These are phyloP conservation scores for Cephus spinipes DNA, from an alignment of 2,888 invertebrate genomes.

Conservation along the genomic window DNA sequence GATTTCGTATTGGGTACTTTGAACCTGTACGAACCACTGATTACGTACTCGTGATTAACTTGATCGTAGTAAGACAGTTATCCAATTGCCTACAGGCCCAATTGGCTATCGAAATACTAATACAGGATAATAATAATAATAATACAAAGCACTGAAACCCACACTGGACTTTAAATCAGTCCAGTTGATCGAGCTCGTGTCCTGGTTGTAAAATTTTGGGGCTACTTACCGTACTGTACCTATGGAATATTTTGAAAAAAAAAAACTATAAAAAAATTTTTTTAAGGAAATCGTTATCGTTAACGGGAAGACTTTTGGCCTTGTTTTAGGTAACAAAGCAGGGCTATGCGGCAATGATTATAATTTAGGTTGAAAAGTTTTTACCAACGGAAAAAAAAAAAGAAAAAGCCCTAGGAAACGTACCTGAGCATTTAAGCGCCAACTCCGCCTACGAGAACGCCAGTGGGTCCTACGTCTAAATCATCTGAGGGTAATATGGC, in stretches of 20 bases:
- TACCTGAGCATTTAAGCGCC: constrained; percentile 19
- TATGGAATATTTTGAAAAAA: no score
- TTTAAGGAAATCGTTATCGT: background rate
- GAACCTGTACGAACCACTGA: background rate
- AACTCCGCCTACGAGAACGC: constrained; percentile 19
- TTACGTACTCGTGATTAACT: background rate
- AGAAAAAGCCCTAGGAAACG: background rate
- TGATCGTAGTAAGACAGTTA: background rate
- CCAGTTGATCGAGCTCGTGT: background rate
- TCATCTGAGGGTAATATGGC: constrained; percentile 14
- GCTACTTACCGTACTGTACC: no score
- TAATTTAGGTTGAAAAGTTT: constrained; percentile 20
- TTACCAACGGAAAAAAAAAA: constrained; percentile 14
- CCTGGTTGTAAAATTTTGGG: background rate
- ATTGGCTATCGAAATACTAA: background rate
- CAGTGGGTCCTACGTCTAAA: constrained; percentile 18
- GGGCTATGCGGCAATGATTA: constrained; percentile 18
- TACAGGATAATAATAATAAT: background rate
- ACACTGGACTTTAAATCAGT: background rate
- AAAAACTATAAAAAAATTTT: background rate
- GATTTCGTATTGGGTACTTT: background rate
- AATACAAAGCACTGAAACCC: background rate
- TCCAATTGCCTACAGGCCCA: background rate
- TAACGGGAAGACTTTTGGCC: background rate
- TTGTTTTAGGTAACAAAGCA: constrained; percentile 15